Evolutionary conservation across 2,797 vertebrate species (phyloP).

Genomic region (Myoxocephalus aenaeus): DNA sequence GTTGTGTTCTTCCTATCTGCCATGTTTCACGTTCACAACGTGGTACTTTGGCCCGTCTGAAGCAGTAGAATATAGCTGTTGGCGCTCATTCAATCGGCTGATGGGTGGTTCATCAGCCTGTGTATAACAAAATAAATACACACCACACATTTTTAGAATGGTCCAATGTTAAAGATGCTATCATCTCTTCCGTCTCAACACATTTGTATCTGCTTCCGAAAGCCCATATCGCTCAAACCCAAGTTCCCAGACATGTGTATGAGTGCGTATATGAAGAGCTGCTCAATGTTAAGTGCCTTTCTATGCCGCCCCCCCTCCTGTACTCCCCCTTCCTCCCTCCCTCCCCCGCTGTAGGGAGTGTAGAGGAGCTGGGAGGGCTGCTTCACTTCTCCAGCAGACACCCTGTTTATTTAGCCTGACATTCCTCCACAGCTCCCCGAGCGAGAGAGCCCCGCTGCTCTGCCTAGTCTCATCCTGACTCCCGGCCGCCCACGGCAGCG

Average conservation of each 20-base stretch:
- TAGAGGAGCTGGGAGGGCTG: conserved; percentile 51
- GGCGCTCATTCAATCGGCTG: neutral
- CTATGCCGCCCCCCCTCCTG: neutral
- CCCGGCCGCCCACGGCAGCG: conserved; percentile 30
- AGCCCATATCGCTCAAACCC: conserved; percentile 19
- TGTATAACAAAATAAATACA: neutral
- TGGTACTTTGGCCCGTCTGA: neutral
- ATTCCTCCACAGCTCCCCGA: conserved; percentile 66
- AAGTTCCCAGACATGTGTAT: conserved; percentile 28
- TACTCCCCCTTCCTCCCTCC: neutral
- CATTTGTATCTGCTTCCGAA: conserved; percentile 26
- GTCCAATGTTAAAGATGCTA: neutral
- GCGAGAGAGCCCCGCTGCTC: conserved; percentile 37
- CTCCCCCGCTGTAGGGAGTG: conserved; percentile 44
- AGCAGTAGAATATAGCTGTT: neutral
- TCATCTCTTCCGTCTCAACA: conserved; percentile 5
- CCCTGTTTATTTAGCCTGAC: conserved; percentile 80
- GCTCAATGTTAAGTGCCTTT: conserved; percentile 63
- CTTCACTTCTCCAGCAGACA: conserved; percentile 63
- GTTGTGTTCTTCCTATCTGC: neutral
- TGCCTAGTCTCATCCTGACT: conserved; percentile 69
- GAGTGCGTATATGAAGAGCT: conserved; percentile 41
- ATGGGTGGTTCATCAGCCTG: neutral
- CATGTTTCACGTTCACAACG: neutral
- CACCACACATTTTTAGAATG: neutral